Evolutionary conservation across 1,140 invertebrate species (phyloP).

Genomic region (Zelostemma sp.): DNA sequence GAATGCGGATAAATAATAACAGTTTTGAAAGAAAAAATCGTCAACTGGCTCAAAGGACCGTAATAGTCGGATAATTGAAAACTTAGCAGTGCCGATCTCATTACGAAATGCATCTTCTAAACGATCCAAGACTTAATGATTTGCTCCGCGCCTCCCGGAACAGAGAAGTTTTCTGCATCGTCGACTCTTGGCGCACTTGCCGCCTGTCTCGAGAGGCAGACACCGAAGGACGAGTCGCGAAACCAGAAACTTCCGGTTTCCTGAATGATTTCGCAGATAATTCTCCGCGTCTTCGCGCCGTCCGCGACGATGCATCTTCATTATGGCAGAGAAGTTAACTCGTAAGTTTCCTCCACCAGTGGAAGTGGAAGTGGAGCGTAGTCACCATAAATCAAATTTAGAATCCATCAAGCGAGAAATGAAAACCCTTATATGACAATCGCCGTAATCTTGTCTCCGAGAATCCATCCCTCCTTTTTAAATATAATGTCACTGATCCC

Average conservation of each 20-base stretch:
- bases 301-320: slow-evolving; percentile 58
- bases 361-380: slow-evolving; percentile 32
- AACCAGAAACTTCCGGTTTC: slow-evolving; percentile 43
- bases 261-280: slow-evolving; percentile 52
- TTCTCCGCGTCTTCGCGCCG: slow-evolving; percentile 45
- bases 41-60: too few species aligned
- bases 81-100: background rate
- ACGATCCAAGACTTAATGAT: slow-evolving; percentile 22
- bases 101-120: slow-evolving; percentile 1
- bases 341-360: slow-evolving; percentile 34
- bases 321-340: slow-evolving; percentile 56
- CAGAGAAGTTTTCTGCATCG: slow-evolving; percentile 20
- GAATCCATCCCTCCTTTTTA: slow-evolving; percentile 23
- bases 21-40: too few species aligned
- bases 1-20: too few species aligned
- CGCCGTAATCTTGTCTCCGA: slow-evolving; percentile 34
- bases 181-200: slow-evolving; percentile 26
- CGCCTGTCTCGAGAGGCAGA: slow-evolving; percentile 23
- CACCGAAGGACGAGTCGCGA: slow-evolving; percentile 29
- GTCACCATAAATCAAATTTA: slow-evolving; percentile 62
- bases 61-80: too few species aligned
- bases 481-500: slow-evolving; percentile 11
- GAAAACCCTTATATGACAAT: slow-evolving; percentile 55
- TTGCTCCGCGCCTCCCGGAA: slow-evolving; percentile 18
- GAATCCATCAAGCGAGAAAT: slow-evolving; percentile 59